phyloP scores from a whole-genome alignment of 2,888 invertebrate genomes.

The Protodeltote pygarga region DNA sequence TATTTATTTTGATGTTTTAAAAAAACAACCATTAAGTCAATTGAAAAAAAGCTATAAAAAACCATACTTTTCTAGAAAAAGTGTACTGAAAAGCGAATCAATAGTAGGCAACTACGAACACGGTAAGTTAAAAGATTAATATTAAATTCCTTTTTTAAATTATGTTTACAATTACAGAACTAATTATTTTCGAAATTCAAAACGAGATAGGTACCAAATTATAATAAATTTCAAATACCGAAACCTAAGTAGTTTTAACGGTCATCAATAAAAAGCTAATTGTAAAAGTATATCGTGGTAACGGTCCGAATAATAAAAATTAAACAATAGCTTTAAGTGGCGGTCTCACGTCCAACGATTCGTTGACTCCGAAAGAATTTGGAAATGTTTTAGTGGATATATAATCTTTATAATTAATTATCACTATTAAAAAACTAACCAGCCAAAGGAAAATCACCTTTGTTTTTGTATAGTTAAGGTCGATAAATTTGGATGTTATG shows the following conservation, averaged over 20 bases:
- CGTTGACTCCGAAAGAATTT: conserved; percentile 78
- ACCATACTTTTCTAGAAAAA: too few relatives aligned
- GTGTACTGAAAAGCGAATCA: too few relatives aligned
- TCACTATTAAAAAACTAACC: conserved; percentile 62
- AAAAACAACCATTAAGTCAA: too few relatives aligned
- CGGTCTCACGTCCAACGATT: conserved; percentile 70
- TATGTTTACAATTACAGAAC: conserved; percentile 3
- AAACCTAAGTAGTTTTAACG: conserved; percentile 48
- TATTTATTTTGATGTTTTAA: too few relatives aligned
- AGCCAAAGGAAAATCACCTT: conserved; percentile 48
- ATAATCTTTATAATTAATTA: conserved; percentile 82
- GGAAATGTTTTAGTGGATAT: conserved; percentile 78
- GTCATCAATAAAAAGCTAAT: conserved; percentile 56
- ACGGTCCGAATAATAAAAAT: conserved; percentile 61
- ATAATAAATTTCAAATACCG: conserved; percentile 40
- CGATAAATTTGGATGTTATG: conserved; percentile 40
- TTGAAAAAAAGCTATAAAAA: too few relatives aligned
- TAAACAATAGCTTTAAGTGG: conserved; percentile 66
- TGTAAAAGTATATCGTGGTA: conserved; percentile 55
- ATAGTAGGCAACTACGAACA: too few relatives aligned
- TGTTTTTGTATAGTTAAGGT: conserved; percentile 51
- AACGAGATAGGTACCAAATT: conserved; percentile 39
- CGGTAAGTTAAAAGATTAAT: too few relatives aligned
- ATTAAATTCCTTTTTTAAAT: too few relatives aligned
- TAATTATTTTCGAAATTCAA: conserved; percentile 24